phyloP scores from a whole-genome alignment of 2,113 vertebrate species.

The Alouatta palliata region DNA sequence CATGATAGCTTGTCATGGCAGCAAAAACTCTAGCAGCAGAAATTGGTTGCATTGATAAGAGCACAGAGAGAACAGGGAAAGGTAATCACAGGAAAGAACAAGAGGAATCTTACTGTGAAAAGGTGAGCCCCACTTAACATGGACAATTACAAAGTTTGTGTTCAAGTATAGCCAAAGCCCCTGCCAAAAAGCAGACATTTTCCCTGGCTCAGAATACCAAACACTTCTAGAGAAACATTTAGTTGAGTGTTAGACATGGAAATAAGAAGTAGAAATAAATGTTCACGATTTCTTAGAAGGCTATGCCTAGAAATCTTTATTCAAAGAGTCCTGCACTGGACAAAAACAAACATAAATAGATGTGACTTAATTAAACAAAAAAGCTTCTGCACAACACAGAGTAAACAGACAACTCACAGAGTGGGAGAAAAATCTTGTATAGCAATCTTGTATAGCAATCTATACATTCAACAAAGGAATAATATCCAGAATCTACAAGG shows the following conservation, averaged over 20 bases:
- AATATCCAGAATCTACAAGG: too few relatives aligned
- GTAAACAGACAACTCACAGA: too few relatives aligned
- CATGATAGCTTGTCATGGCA: not conserved
- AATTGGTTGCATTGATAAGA: not conserved
- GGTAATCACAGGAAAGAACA: not conserved
- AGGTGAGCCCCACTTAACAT: not conserved
- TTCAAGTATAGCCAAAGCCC: conserved; percentile 8
- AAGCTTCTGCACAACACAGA: too few relatives aligned
- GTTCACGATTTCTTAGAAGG: not conserved
- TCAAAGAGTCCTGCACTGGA: not conserved
- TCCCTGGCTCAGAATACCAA: not conserved
- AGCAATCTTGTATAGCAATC: too few relatives aligned
- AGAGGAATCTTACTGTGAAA: not conserved
- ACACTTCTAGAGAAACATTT: not conserved
- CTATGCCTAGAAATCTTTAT: not conserved
- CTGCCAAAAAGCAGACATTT: not conserved
- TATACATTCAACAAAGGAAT: too few relatives aligned
- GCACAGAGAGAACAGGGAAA: not conserved
- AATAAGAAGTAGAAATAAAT: not conserved
- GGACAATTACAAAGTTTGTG: not conserved
- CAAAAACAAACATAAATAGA: too few relatives aligned
- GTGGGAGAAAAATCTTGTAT: too few relatives aligned
- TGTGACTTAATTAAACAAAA: too few relatives aligned
- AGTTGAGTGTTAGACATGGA: not conserved
- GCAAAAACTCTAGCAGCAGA: not conserved